Base-by-base conservation (phyloP, 2,113 vertebrate species). In the Mobula birostris region DNA sequence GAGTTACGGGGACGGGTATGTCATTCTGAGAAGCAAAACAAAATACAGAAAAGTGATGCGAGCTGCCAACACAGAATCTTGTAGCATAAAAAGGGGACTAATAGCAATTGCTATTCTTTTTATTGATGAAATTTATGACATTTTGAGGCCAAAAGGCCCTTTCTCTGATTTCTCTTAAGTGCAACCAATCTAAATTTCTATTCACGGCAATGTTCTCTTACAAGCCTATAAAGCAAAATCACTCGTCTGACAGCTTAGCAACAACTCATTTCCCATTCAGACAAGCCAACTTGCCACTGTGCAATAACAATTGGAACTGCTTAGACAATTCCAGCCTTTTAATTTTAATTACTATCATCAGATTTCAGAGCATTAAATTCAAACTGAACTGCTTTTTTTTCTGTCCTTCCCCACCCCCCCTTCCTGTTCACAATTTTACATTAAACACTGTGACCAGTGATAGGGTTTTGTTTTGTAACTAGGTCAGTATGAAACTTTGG, bases 1-100 rank as follows among this genome's bases (percentile, higher is more conserved):
- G 95, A 96, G 95, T 95, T 96, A 94, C 96, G 95, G 96, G 97
- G 97, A 97, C 96, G 97, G 97, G 97, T 97, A 97, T 94, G 97
- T 97, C 96, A 96, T 95, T 96, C 96, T 96, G 91, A 93, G 56
- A 93, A 93, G 40, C 68, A 74, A 74, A 94, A 96, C 95, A 95
- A 96, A 96, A 96, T 95, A 95, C 48, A 95, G 96, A 96, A 96
- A 95, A 96, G 96, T 97, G 96, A 95, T 96, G 94, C 94, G 96
- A 95, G 95, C 94, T 95, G 94, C 95, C 95, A 94, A 94, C 95
- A 94, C 90, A 78, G 91, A 78, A 7, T 94, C 87, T 32, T 80
- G 85, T 74, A 76, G 80, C 91, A 94, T 94, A 91, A 94, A 94
- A 87, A 72, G 32, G 94, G 66, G 15, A 92, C 61, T 21, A 29